phyloP scores from a whole-genome alignment of 2,113 vertebrate genomes.

The Hypocryptadius cinnamomeus region DNA sequence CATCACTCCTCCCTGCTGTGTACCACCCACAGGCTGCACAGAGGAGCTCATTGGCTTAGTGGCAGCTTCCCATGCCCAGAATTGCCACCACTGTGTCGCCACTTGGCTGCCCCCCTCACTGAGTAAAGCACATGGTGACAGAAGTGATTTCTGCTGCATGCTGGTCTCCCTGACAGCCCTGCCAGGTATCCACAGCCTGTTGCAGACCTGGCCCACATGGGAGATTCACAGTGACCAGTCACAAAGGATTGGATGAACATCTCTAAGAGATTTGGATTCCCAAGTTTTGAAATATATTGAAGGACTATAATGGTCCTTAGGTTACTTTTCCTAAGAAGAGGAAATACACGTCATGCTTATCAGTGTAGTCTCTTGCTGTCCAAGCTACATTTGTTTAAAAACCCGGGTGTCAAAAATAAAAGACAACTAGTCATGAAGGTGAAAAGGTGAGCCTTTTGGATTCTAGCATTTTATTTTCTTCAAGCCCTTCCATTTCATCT shows the following conservation, averaged over 20 bases:
- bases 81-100: accelerated
- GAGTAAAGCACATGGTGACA: neutral
- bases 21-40: neutral
- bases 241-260: neutral
- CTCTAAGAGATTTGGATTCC: neutral
- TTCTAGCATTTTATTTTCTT: neutral
- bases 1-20: neutral
- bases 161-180: neutral
- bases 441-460: neutral
- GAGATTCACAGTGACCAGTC: neutral
- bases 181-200: neutral
- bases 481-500: neutral
- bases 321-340: neutral
- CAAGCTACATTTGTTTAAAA: neutral
- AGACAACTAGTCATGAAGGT: neutral
- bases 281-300: neutral
- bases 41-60: neutral
- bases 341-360: neutral
- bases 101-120: neutral
- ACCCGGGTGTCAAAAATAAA: neutral
- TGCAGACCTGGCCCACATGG: neutral
- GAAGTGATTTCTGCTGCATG: accelerated
- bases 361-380: neutral
- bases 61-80: neutral
- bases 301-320: neutral